A percentile compares a stretch with the other conserved stretches of the same genome.
Evolutionary conservation across 2,888 invertebrate genomes (phyloP).

Genomic region (Sipha maydis): DNA sequence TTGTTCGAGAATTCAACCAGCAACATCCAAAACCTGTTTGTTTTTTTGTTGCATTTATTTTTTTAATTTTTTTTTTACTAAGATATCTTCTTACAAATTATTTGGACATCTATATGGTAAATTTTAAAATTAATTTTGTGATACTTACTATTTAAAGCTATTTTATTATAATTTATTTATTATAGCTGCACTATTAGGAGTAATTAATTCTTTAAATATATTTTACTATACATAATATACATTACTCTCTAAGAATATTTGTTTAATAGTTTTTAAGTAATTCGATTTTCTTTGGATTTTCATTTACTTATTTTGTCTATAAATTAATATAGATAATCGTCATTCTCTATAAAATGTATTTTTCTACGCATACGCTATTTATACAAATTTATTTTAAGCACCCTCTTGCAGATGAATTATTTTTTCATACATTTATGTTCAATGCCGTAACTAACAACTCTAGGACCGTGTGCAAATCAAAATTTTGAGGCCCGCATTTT

Average conservation of each 20-base stretch:
- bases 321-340: background rate
- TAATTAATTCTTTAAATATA: background rate
- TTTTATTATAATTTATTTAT: background rate
- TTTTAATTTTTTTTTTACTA: background rate
- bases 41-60: background rate
- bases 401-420: background rate
- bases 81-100: background rate
- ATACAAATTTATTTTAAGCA: background rate
- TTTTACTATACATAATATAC: background rate
- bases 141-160: background rate
- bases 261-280: background rate
- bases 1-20: constrained; percentile 21
- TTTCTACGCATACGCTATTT: no score
- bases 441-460: no score
- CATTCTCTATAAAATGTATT: background rate
- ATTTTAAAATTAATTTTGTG: background rate
- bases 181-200: background rate
- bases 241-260: background rate
- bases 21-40: constrained; percentile 29
- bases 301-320: background rate
- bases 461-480: no score
- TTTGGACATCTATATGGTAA: background rate
- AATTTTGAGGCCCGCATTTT: no score
- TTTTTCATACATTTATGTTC: background rate
- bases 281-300: background rate